These are phyloP conservation scores for Drepana falcataria DNA, from an alignment of 2,888 invertebrate species.

Conservation along the genomic window DNA sequence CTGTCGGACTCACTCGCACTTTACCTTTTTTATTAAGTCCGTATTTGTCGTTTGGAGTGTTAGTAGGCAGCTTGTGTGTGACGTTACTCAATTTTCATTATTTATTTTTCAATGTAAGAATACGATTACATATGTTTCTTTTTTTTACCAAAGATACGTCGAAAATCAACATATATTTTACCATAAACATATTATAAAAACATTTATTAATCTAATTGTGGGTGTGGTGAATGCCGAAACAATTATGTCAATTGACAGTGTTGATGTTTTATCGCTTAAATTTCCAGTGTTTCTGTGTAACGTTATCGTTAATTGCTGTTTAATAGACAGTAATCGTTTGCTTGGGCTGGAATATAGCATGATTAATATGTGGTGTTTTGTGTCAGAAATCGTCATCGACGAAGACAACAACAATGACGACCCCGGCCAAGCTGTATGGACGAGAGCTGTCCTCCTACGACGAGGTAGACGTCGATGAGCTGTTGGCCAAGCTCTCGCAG, in stretches of 20 bases:
- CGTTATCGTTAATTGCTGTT: constrained; percentile 12
- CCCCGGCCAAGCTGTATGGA: constrained; percentile 92
- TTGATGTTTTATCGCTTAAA: constrained; percentile 35
- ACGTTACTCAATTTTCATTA: constrained; percentile 16
- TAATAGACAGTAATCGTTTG: constrained; percentile 7
- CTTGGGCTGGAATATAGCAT: constrained; percentile 12
- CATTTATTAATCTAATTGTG: constrained; percentile 44
- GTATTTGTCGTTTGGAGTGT: constrained; percentile 53
- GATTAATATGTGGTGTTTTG: constrained; percentile 37
- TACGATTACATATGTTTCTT: constrained; percentile 3
- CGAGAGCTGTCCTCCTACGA: constrained; percentile 94
- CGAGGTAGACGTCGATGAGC: constrained; percentile 96
- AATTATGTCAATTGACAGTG: constrained; percentile 33
- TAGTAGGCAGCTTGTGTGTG: constrained; percentile 28
- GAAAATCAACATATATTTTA: too few species aligned
- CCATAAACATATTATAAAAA: constrained; percentile 9
- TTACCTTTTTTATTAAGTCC: constrained; percentile 49
- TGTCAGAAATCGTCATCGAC: constrained; percentile 92
- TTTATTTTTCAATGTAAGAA: constrained; percentile 36
- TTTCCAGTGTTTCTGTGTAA: constrained; percentile 42
- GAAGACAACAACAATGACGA: constrained; percentile 93
- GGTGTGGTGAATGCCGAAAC: constrained; percentile 63
- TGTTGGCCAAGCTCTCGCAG: constrained; percentile 93
- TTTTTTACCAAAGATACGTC: neutral
- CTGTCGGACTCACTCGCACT: constrained; percentile 34